Base-by-base conservation (phyloP, 1,140 invertebrate species). In the Drosophila fuyamai region DNA sequence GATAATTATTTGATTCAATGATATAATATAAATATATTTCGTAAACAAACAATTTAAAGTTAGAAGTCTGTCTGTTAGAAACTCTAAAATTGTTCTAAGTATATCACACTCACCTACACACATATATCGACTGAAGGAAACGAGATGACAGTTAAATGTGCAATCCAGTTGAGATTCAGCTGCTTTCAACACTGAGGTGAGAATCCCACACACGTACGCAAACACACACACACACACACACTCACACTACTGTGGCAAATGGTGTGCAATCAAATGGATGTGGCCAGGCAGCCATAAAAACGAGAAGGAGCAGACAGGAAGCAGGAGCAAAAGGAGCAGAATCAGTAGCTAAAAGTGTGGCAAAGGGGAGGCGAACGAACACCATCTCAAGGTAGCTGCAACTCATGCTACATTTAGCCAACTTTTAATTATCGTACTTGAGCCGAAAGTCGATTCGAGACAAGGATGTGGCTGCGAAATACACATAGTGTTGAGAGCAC, bases 341-440 rank as follows among this genome's bases (percentile, higher is more conserved):
- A 9, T 41, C 51, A 36, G 51, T 44, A 54, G 62, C 60, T 43
- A 4, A 43, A 14, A 23, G 38, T 18, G 27, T 8, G 36, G 54
- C 54, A 14, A 5, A 13, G 4, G 9, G 27, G 32, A 12, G 48
- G 38, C 10, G 8, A n/a, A 10, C 7, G 8, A 57, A 36, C 18
- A 16, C 10, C 32, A 43, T 38, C 56, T 58, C 32, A 65, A 83
- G 83, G 72, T 83, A 79, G 80, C 84, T 89, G 84, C 84, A 83
- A 83, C 67, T 83, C 80, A 77, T 84, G 80, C 80, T 76, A 78
- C 84, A 88, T 88, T 88, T 84, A 81, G 82, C 80, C 84, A 88
- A 88, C 80, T 88, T 88, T 89, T 88, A 88, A 88, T 89, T 84
- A 88, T 88, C 76, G 73, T 83, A 78, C 80, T 88, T 81, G 65